Evolutionary conservation across 2,113 vertebrate genomes (phyloP), one percentile per base, ranked within the genome.

Genomic region (Girardinichthys multiradiatus): DNA sequence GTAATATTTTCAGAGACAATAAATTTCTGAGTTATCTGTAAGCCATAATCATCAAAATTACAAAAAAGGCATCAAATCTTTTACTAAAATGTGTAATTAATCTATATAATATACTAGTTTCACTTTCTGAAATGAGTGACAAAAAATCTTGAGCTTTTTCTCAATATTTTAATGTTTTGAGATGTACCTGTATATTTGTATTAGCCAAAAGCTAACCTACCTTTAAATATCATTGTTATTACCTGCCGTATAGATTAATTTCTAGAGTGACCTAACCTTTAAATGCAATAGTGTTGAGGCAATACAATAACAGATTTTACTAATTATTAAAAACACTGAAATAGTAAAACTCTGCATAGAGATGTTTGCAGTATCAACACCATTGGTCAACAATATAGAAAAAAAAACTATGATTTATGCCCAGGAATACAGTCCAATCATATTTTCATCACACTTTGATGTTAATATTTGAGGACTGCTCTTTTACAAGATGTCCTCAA

Each of bases 381-480:
- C 7, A 21, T 51, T 24, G 21, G 48, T 51, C 5, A 24, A 51
- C 7, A 51, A 21, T 21, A 51, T 24, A 24, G 21, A 51, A n/a
- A 54, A 17, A 54, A 54, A 54, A n/a, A 2, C 42, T 42, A 42
- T 42, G 17, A 45, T 45, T 15, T 45, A 45, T 37, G 12, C 19
- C 5, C 21, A 54, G 7, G 9, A 64, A 28, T 59, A 72, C 30
- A 72, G 70, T 26, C 42, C 31, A 64, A 24, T 4, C 12, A 6
- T 64, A 64, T 64, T 57, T 72, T 72, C 70, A 72, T 63, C 30
- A 27, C 31, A 26, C 42, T 45, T 5, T 28, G 58, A 29, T 60
- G 14, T 60, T 30, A 29, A 15, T 19, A 15, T 61, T 30, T 30
- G 59, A 31, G 30, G 59, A 30, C 28, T 21, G 17, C 30, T 54